Evolutionary conservation across 2,797 vertebrate genomes (phyloP).

Genomic region (Harpagifer antarcticus): DNA sequence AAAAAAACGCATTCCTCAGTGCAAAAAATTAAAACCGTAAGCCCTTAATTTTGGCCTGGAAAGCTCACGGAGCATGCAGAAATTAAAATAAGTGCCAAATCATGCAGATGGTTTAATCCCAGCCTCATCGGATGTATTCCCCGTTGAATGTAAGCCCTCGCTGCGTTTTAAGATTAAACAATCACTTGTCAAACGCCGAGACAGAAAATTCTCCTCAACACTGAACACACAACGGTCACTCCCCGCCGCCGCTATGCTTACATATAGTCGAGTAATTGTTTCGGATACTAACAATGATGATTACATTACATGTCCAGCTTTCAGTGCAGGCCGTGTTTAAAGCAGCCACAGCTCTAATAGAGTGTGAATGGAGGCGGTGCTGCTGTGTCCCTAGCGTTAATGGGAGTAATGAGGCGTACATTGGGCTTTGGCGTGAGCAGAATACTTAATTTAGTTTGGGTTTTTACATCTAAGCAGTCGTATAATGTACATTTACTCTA

Average conservation of each 20-base stretch:
- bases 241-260: constrained; percentile 15
- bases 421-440: constrained; percentile 18
- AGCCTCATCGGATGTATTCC: constrained; percentile 56
- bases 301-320: constrained; percentile 18
- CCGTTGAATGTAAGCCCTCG: constrained; percentile 50
- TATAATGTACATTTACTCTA: no score
- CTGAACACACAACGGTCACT: constrained; percentile 10
- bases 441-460: constrained; percentile 5
- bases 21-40: constrained; percentile 18
- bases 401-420: constrained; percentile 18
- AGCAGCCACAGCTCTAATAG: constrained; percentile 10
- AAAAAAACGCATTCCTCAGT: background rate
- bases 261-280: constrained; percentile 15
- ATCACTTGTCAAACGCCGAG: constrained; percentile 52
- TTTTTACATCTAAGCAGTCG: background rate
- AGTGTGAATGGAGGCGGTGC: constrained; percentile 18
- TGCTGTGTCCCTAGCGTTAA: constrained; percentile 42
- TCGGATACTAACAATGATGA: constrained; percentile 19
- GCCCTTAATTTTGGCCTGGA: constrained; percentile 41
- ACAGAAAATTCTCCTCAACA: constrained; percentile 45
- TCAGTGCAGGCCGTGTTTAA: background rate
- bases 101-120: constrained; percentile 67
- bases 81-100: constrained; percentile 57
- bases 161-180: constrained; percentile 62
- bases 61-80: constrained; percentile 29